phyloP scores from a whole-genome alignment of 2,888 invertebrate species.

The Neuroscelio doddi region DNA sequence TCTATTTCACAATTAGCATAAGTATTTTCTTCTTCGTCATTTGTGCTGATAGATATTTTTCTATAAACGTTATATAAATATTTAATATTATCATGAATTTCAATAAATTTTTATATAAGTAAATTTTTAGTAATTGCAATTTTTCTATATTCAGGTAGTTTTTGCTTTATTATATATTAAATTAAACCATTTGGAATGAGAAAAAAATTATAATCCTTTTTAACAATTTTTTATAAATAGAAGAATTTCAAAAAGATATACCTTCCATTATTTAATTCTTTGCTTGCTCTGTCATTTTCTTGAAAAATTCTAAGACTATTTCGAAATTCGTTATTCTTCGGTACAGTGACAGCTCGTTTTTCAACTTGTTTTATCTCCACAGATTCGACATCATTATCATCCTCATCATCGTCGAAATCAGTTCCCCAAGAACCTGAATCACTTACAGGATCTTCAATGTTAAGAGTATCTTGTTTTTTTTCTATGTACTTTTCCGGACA shows the following conservation, averaged over 20 bases:
- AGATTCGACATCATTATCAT: constrained; percentile 46
- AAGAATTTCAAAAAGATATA: too few relatives aligned
- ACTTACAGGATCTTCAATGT: constrained; percentile 53
- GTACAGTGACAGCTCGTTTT: constrained; percentile 13
- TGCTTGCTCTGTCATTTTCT: constrained; percentile 44
- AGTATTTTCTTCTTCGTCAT: constrained; percentile 52
- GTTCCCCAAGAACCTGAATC: constrained; percentile 68
- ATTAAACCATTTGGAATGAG: too few relatives aligned
- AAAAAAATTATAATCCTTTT: too few relatives aligned
- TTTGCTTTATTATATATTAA: too few relatives aligned
- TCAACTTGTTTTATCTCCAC: constrained; percentile 8
- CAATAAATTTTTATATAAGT: too few relatives aligned
- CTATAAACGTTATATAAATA: constrained; percentile 1
- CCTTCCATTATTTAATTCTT: not conserved
- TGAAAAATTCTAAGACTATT: constrained; percentile 53
- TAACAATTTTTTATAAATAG: too few relatives aligned
- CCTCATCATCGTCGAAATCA: constrained; percentile 65
- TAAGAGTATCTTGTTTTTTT: constrained; percentile 33
- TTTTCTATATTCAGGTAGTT: too few relatives aligned
- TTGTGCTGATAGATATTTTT: constrained; percentile 13
- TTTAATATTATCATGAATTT: too few relatives aligned
- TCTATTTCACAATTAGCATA: constrained; percentile 59
- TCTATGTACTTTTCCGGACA: constrained; percentile 59
- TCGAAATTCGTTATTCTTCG: constrained; percentile 46
- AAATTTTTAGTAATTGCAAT: too few relatives aligned